phyloP scores from a whole-genome alignment of 1,140 invertebrate species.

The Brachionus rotundiformis region DNA sequence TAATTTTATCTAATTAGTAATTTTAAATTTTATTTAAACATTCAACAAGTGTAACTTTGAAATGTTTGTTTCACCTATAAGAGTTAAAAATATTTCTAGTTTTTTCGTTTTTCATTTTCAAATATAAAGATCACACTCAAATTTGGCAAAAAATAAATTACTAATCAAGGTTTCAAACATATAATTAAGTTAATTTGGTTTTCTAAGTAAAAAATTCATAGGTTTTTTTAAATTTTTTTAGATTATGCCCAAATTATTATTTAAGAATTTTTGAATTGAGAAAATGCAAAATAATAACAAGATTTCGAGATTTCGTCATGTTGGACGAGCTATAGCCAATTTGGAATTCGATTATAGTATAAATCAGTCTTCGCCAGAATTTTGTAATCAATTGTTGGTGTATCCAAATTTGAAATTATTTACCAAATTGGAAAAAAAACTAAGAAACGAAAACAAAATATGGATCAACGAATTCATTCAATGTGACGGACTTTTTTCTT shows the following conservation, averaged over 20 bases:
- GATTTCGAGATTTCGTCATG: background rate
- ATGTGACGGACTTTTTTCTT: background rate
- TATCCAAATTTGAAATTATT: slow-evolving; percentile 27
- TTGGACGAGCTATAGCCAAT: background rate
- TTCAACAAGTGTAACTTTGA: background rate
- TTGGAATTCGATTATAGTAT: slow-evolving; percentile 4
- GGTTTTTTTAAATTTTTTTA: background rate
- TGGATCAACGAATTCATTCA: slow-evolving; percentile 25
- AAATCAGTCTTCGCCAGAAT: background rate
- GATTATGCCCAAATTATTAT: background rate
- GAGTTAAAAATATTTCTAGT: background rate
- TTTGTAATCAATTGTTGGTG: slow-evolving; percentile 10
- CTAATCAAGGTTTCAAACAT: slow-evolving; percentile 1
- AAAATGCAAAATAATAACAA: background rate
- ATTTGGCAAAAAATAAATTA: background rate
- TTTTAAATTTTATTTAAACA: background rate
- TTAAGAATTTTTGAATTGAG: background rate
- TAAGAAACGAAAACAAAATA: background rate
- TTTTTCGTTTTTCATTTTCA: slow-evolving; percentile 12
- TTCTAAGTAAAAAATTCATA: background rate
- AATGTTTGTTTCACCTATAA: background rate
- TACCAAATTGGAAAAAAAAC: background rate
- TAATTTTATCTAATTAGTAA: background rate
- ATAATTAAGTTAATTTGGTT: background rate
- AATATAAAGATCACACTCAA: background rate